Evolutionary conservation across 2,797 vertebrate species (phyloP).

Genomic region (Megalops cyprinoides): DNA sequence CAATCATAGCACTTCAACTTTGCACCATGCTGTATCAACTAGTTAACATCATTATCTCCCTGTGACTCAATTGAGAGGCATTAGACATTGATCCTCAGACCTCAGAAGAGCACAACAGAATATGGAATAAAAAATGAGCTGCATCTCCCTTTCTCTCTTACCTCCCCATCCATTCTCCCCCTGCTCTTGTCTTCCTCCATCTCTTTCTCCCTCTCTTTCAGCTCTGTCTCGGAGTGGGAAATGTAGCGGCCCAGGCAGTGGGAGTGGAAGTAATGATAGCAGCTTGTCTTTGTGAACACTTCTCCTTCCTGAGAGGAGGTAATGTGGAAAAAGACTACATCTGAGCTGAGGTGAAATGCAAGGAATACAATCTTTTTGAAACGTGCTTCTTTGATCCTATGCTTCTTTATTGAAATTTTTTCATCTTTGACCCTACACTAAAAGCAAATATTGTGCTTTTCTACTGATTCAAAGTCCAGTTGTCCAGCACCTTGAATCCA

Average conservation of each 20-base stretch:
- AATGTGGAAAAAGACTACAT: neutral
- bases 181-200: slow-evolving; percentile 77
- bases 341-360: neutral
- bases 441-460: neutral
- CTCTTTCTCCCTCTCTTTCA: slow-evolving; percentile 78
- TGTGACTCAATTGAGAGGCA: too few relatives aligned
- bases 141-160: slow-evolving; percentile 35
- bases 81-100: too few relatives aligned
- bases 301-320: slow-evolving; percentile 77
- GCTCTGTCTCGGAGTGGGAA: slow-evolving; percentile 85
- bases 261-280: slow-evolving; percentile 96
- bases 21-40: too few relatives aligned
- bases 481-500: slow-evolving; percentile 76
- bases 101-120: too few relatives aligned
- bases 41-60: too few relatives aligned
- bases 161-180: slow-evolving; percentile 57
- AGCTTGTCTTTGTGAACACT: slow-evolving; percentile 88
- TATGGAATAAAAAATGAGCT: neutral
- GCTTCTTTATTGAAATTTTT: too few relatives aligned
- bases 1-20: too few relatives aligned
- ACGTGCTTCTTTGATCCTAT: neutral
- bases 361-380: neutral
- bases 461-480: neutral
- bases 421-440: too few relatives aligned
- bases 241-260: slow-evolving; percentile 90